Percentiles rank a stretch among this genome's conserved stretches.
phyloP scores from a whole-genome alignment of 2,888 invertebrate genomes.

The Colletes collaris region DNA sequence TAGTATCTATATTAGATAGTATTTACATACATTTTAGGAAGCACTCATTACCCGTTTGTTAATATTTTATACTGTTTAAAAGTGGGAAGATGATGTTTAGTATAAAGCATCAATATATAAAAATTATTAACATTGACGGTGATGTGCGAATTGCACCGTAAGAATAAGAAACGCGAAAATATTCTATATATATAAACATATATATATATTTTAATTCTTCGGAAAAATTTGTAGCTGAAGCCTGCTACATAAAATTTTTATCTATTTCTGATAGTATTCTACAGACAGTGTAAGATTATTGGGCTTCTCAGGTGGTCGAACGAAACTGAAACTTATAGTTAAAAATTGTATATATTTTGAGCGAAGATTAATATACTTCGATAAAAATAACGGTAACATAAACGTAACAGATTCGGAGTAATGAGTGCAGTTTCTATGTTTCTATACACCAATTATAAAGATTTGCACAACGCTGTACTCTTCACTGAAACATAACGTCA shows the following conservation, averaged over 20 bases:
- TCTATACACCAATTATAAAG: constrained; percentile 43
- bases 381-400: too few species aligned
- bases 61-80: constrained; percentile 14
- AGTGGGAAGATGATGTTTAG: constrained; percentile 19
- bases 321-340: not conserved
- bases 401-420: constrained; percentile 30
- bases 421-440: constrained; percentile 45
- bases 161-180: constrained; percentile 1
- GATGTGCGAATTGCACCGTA: not conserved
- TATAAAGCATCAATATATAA: constrained; percentile 1
- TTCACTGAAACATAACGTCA: constrained; percentile 27
- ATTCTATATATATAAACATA: not conserved
- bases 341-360: not conserved
- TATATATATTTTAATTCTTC: not conserved
- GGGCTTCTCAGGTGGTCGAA: not conserved
- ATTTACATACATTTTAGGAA: constrained; percentile 51
- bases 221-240: not conserved
- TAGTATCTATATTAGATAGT: constrained; percentile 38
- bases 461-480: constrained; percentile 34
- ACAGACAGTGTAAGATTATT: not conserved
- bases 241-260: not conserved
- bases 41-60: constrained; percentile 53
- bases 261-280: not conserved
- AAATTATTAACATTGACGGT: not conserved
- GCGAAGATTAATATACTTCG: too few species aligned